Conservation (phyloP, 2,113 vertebrate species). For the Chrysemys picta region DNA sequence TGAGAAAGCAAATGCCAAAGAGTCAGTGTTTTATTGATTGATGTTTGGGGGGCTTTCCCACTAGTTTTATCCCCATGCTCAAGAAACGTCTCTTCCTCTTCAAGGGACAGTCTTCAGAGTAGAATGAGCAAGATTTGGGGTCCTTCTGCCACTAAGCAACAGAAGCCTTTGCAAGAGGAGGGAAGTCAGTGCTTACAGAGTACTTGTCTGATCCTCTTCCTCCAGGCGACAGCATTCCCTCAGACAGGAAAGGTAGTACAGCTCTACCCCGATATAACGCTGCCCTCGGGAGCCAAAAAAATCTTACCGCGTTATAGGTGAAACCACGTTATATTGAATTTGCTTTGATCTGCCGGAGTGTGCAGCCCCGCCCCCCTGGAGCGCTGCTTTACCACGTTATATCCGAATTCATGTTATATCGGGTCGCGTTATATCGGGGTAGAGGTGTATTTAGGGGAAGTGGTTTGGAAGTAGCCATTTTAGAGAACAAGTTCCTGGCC, state of each 20-base stretch:
- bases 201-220: neutral
- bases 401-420: no score
- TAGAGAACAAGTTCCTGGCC: no score
- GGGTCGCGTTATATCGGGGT: no score
- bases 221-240: neutral
- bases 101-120: neutral
- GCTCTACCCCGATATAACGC: no score
- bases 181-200: neutral
- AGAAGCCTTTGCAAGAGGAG: neutral
- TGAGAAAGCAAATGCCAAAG: neutral
- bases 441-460: neutral
- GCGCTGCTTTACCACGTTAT: no score
- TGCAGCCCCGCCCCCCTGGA: no score
- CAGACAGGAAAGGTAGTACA: neutral
- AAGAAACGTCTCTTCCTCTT: neutral
- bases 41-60: neutral
- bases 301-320: no score
- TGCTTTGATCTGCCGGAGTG: no score
- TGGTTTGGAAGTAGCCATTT: neutral
- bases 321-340: no score
- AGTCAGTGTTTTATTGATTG: neutral
- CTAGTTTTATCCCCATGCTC: neutral
- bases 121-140: neutral
- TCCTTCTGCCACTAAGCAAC: neutral
- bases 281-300: no score